Evolutionary conservation across 1,140 invertebrate genomes (phyloP).

Genomic region (Procambarus clarkii): DNA sequence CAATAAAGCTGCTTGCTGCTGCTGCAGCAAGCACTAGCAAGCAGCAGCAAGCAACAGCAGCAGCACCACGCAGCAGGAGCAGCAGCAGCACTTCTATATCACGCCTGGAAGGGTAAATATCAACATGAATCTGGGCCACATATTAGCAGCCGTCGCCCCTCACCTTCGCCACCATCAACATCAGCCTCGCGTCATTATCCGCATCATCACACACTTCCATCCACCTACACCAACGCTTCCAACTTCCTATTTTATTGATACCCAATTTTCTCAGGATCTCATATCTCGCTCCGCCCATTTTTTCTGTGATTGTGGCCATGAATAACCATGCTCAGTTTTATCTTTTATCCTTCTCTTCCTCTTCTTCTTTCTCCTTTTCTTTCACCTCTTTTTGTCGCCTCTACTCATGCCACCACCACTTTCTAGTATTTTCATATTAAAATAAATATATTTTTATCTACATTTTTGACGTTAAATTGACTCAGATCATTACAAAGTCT

Average conservation of each 20-base stretch:
- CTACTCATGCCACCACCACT: neutral
- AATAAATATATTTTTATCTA: no score
- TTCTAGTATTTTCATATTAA: neutral
- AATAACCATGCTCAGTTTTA: conserved; percentile 40
- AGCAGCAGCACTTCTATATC: neutral
- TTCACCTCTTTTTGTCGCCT: neutral
- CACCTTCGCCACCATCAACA: conserved; percentile 44
- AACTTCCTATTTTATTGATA: conserved; percentile 55
- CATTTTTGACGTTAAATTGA: no score
- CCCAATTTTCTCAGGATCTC: conserved; percentile 56
- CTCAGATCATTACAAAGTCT: no score
- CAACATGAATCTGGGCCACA: conserved; percentile 7
- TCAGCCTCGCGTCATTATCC: conserved; percentile 33
- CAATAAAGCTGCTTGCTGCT: no score
- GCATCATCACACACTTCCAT: conserved; percentile 48
- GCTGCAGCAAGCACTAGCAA: neutral
- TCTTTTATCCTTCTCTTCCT: neutral
- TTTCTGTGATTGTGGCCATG: conserved; percentile 60
- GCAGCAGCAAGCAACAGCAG: neutral
- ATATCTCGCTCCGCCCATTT: conserved; percentile 43
- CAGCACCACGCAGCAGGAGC: neutral
- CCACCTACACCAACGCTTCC: neutral
- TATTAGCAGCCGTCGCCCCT: conserved; percentile 5
- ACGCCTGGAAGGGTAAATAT: conserved; percentile 20
- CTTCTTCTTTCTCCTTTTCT: neutral